Evolutionary conservation across 2,113 vertebrate species (phyloP).

Genomic region (Cepphus grylle): DNA sequence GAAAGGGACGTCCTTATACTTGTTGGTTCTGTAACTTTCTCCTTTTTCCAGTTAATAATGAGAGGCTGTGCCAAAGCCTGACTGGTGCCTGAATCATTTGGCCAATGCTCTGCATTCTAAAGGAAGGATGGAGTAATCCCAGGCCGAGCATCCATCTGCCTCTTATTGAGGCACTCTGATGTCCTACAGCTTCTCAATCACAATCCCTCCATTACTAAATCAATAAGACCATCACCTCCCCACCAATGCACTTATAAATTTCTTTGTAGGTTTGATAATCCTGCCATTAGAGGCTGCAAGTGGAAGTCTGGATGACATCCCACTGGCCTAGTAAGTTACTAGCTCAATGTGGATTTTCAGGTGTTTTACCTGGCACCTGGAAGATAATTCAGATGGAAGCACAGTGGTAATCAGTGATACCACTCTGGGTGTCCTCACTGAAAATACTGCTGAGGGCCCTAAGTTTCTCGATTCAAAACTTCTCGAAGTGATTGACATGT

Average conservation of each 20-base stretch:
- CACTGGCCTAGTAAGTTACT: not conserved
- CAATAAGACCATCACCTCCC: not conserved
- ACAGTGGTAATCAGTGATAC: not conserved
- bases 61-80: not conserved
- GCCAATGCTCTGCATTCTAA: not conserved
- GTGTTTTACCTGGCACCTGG: not conserved
- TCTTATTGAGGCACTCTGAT: not conserved
- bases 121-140: not conserved
- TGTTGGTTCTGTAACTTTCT: not conserved
- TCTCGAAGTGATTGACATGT: not conserved
- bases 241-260: constrained; percentile 5
- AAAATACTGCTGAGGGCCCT: not conserved
- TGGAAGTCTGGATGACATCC: not conserved
- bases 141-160: not conserved
- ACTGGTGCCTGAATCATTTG: not conserved
- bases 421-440: not conserved
- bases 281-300: constrained; percentile 16
- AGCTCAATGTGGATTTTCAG: not conserved
- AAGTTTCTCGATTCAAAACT: not conserved
- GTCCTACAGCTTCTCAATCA: constrained; percentile 35
- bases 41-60: not conserved
- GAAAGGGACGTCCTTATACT: not conserved
- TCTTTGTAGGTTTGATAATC: constrained; percentile 21
- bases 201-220: constrained; percentile 14
- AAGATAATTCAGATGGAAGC: not conserved